A percentile compares a stretch with the other conserved stretches of the same genome.
Conservation (phyloP, 2,888 invertebrate genomes). For the Bibio marci region DNA sequence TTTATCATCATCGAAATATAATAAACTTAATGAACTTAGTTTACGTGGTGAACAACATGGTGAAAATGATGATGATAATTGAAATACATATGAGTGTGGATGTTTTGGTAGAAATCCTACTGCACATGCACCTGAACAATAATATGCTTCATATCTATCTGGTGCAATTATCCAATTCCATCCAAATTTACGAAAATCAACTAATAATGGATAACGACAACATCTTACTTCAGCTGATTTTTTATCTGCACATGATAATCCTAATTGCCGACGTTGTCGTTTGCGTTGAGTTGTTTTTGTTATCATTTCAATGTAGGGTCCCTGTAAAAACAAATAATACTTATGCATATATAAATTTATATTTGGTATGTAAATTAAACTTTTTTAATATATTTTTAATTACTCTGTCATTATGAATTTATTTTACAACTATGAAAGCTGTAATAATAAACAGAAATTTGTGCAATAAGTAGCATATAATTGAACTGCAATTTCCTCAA, state of each 20-base stretch:
- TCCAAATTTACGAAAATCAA: slow-evolving; percentile 75
- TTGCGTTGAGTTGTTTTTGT: slow-evolving; percentile 35
- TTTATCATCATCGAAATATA: slow-evolving; percentile 78
- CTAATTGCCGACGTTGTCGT: slow-evolving; percentile 58
- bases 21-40: slow-evolving; percentile 75
- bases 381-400: too few species aligned
- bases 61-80: slow-evolving; percentile 64
- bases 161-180: slow-evolving; percentile 98
- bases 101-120: slow-evolving; percentile 73
- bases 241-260: slow-evolving; percentile 49
- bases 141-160: slow-evolving; percentile 84
- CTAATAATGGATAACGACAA: slow-evolving; percentile 83
- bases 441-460: too few species aligned
- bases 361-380: too few species aligned
- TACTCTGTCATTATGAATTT: too few species aligned
- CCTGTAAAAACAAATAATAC: slow-evolving; percentile 14
- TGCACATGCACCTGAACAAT: slow-evolving; percentile 90
- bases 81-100: slow-evolving; percentile 75
- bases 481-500: too few species aligned
- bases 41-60: slow-evolving; percentile 88
- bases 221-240: slow-evolving; percentile 54
- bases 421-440: too few species aligned
- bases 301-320: slow-evolving; percentile 25
- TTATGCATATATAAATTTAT: too few species aligned
- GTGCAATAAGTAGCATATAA: too few species aligned